Conservation (phyloP, 2,797 vertebrate species). For the Emys orbicularis region DNA sequence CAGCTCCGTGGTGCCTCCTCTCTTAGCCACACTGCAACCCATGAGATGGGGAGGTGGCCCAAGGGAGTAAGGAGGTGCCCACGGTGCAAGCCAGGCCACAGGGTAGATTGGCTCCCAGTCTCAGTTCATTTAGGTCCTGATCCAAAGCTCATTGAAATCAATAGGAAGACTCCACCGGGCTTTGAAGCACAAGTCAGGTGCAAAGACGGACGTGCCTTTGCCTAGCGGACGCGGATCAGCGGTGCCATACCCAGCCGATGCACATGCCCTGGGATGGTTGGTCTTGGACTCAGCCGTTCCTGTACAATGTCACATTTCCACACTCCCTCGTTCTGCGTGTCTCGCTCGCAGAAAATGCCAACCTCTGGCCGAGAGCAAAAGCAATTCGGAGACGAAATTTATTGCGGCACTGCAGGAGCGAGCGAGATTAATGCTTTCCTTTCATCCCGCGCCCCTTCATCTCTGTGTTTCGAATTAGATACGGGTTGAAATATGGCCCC, state of each 20-base stretch:
- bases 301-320: neutral
- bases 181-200: neutral
- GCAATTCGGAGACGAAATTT: slow-evolving; percentile 53
- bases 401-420: slow-evolving; percentile 37
- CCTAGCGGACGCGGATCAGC: neutral
- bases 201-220: neutral
- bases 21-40: neutral
- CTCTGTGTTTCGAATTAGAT: slow-evolving; percentile 54
- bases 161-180: neutral
- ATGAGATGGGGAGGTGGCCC: neutral
- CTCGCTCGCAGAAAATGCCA: neutral
- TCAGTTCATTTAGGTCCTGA: rapidly evolving
- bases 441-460: slow-evolving; percentile 38
- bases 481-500: neutral
- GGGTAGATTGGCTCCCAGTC: neutral
- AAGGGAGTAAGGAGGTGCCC: neutral
- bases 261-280: neutral
- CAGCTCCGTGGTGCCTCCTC: rapidly evolving
- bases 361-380: slow-evolving; percentile 53
- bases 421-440: slow-evolving; percentile 41
- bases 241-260: neutral
- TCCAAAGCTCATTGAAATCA: neutral
- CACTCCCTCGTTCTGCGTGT: neutral
- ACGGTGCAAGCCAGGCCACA: too few relatives aligned
- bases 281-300: neutral